Percentiles rank a stretch among this genome's conserved stretches.
Conservation (phyloP, 2,113 vertebrate species). For the Bambusicola thoracicus region DNA sequence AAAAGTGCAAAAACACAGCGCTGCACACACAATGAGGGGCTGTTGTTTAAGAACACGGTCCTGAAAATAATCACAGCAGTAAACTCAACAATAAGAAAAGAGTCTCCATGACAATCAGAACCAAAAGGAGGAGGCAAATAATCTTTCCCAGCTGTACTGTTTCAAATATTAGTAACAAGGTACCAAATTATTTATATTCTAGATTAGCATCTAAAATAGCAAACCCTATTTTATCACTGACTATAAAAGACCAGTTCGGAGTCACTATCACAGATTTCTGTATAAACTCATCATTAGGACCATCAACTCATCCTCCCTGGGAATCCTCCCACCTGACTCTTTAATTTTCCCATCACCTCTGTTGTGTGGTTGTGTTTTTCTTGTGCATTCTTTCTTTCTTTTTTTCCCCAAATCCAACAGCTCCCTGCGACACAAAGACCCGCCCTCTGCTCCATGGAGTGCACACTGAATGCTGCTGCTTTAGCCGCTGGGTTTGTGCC, state of each 20-base stretch:
- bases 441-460: neutral
- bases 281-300: neutral
- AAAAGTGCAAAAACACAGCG: neutral
- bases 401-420: neutral
- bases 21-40: neutral
- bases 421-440: neutral
- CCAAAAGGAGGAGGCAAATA: neutral
- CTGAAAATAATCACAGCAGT: conserved; percentile 20
- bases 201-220: neutral
- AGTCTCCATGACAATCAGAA: neutral
- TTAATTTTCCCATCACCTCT: neutral
- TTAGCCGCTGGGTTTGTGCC: neutral
- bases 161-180: neutral
- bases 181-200: neutral
- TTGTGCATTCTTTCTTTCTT: neutral
- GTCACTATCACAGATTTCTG: neutral
- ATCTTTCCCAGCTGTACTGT: neutral
- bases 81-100: neutral
- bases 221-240: neutral
- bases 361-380: neutral
- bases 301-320: neutral
- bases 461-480: neutral
- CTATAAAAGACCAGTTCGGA: neutral
- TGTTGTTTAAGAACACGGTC: neutral
- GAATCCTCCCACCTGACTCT: neutral